These are phyloP conservation scores for Lathamus discolor DNA, from an alignment of 2,113 vertebrate genomes.

Conservation along the genomic window DNA sequence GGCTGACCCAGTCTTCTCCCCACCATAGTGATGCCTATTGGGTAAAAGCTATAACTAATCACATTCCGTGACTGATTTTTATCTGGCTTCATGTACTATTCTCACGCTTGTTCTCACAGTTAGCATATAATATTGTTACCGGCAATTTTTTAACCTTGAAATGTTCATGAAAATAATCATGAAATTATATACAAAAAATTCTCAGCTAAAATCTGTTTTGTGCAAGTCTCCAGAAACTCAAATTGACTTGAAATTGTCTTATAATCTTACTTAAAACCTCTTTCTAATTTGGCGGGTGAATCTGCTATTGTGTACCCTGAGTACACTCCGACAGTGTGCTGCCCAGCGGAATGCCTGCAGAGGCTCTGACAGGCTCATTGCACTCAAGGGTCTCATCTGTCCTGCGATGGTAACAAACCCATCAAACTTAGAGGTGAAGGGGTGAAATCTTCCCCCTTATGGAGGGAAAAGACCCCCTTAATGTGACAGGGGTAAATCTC, in stretches of 20 bases:
- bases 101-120: neutral
- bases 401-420: neutral
- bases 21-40: neutral
- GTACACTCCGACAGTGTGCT: neutral
- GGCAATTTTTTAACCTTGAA: neutral
- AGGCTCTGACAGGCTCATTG: neutral
- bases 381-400: neutral
- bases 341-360: neutral
- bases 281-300: neutral
- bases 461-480: neutral
- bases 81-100: neutral
- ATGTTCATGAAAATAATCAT: neutral
- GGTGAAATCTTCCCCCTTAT: neutral
- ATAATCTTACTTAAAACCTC: neutral
- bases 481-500: neutral
- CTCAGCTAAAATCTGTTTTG: neutral
- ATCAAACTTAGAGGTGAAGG: neutral
- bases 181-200: neutral
- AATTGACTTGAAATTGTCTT: neutral
- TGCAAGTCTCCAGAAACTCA: neutral
- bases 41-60: neutral
- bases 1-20: neutral
- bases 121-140: neutral
- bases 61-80: neutral
- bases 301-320: neutral